phyloP scores from a whole-genome alignment of 2,113 vertebrate genomes.

The Trogon surrucura region DNA sequence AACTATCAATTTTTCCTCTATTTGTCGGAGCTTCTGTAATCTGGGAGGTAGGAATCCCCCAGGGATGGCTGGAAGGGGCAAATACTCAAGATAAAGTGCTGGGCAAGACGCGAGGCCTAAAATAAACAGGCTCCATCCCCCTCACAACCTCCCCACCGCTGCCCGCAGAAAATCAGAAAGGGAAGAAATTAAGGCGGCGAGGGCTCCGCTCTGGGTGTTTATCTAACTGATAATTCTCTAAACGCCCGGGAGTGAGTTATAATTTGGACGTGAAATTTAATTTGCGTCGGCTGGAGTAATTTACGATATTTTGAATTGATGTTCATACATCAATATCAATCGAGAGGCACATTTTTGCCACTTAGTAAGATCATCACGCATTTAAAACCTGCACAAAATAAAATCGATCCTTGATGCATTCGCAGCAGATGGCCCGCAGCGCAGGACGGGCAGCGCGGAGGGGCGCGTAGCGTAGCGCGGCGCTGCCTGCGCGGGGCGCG shows the following conservation, averaged over 20 bases:
- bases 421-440: neutral
- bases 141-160: neutral
- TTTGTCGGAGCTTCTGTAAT: slow-evolving; percentile 63
- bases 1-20: slow-evolving; percentile 64
- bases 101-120: neutral
- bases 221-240: slow-evolving; percentile 9
- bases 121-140: neutral
- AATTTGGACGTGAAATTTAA: slow-evolving; percentile 40
- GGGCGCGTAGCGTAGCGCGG: neutral
- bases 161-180: neutral
- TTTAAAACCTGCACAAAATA: neutral
- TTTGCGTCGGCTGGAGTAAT: slow-evolving; percentile 34
- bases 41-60: slow-evolving; percentile 32
- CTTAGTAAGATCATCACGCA: slow-evolving; percentile 13
- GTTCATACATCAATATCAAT: slow-evolving; percentile 16
- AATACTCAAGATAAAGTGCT: slow-evolving; percentile 42
- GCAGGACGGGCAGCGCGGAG: neutral
- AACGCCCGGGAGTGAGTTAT: neutral
- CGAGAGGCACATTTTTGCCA: slow-evolving; percentile 1
- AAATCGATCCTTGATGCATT: neutral
- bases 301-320: slow-evolving; percentile 19
- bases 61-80: slow-evolving; percentile 28
- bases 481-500: neutral
- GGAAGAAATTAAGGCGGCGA: neutral
- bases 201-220: neutral